A percentile compares a stretch with the other conserved stretches of the same genome.
Evolutionary conservation across 2,888 invertebrate species (phyloP).

Genomic region (Andrena haemorrhoa): DNA sequence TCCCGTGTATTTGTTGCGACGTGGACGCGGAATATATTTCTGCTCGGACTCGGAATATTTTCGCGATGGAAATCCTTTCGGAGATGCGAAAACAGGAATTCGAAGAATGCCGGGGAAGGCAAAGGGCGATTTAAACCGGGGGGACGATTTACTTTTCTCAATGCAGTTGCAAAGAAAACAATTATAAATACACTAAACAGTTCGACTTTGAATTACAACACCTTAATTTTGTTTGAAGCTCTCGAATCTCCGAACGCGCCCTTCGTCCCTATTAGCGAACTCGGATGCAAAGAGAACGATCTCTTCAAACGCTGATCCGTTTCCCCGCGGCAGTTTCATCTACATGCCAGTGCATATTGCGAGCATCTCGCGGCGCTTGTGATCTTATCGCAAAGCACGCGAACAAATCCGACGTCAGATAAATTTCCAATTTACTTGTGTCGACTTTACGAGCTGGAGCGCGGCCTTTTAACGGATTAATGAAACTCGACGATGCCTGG

Average conservation of each 20-base stretch:
- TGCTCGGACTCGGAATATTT: not conserved
- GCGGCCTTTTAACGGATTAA: slow-evolving; percentile 60
- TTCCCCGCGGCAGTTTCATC: slow-evolving; percentile 3
- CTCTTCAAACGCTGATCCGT: not conserved
- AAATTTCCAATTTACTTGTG: slow-evolving; percentile 67
- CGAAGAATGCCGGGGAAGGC: too few relatives aligned
- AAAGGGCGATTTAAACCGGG: too few relatives aligned
- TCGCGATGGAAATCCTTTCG: not conserved
- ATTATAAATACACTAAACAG: too few relatives aligned
- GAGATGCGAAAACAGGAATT: not conserved
- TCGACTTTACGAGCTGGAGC: slow-evolving; percentile 52
- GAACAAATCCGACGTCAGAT: slow-evolving; percentile 56
- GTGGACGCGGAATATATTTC: not conserved
- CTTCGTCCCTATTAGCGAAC: not conserved
- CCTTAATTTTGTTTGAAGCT: too few relatives aligned
- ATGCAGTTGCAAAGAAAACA: too few relatives aligned
- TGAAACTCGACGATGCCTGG: slow-evolving; percentile 46
- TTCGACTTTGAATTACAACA: too few relatives aligned
- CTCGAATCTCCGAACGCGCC: not conserved
- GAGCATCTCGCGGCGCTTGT: slow-evolving; percentile 2
- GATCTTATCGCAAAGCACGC: slow-evolving; percentile 42
- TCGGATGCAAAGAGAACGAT: not conserved
- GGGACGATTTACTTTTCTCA: too few relatives aligned
- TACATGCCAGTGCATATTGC: slow-evolving; percentile 1
- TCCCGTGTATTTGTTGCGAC: slow-evolving; percentile 10